phyloP scores from a whole-genome alignment of 2,888 invertebrate species.

The Furcula furcula region DNA sequence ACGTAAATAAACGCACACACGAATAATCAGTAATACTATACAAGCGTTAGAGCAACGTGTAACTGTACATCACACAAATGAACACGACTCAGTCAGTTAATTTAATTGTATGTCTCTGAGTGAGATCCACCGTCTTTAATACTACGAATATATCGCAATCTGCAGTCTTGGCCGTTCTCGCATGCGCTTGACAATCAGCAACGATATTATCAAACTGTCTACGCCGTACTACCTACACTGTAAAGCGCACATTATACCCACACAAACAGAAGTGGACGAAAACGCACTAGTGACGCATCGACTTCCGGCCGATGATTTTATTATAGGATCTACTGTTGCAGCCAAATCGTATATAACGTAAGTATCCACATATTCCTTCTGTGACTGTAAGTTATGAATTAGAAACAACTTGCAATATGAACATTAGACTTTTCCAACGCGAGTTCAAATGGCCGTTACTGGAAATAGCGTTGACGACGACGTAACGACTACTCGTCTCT shows the following conservation, averaged over 20 bases:
- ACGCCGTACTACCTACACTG: slow-evolving; percentile 40
- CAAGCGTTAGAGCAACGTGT: slow-evolving; percentile 61
- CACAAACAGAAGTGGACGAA: slow-evolving; percentile 70
- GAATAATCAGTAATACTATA: slow-evolving; percentile 78
- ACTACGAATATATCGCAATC: background rate
- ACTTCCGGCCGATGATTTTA: slow-evolving; percentile 78
- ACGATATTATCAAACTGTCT: slow-evolving; percentile 39
- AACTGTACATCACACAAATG: slow-evolving; percentile 43
- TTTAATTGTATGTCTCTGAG: slow-evolving; percentile 25
- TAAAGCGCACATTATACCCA: slow-evolving; percentile 48
- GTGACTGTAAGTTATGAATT: no score
- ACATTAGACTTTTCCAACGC: background rate
- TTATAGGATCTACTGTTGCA: slow-evolving; percentile 69
- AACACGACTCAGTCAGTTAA: slow-evolving; percentile 36
- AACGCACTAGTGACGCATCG: slow-evolving; percentile 75
- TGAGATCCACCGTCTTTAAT: slow-evolving; percentile 9
- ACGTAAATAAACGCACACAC: slow-evolving; percentile 82
- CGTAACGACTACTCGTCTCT: slow-evolving; percentile 4
- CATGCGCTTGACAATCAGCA: slow-evolving; percentile 31
- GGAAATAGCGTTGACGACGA: background rate
- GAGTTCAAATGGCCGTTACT: slow-evolving; percentile 4
- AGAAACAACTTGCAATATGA: no score
- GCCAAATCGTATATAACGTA: slow-evolving; percentile 37
- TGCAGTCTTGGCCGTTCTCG: slow-evolving; percentile 10
- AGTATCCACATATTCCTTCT: slow-evolving; percentile 16